Evolutionary conservation across 1,140 invertebrate genomes (phyloP).

Genomic region (Philopotamus ludificatus): DNA sequence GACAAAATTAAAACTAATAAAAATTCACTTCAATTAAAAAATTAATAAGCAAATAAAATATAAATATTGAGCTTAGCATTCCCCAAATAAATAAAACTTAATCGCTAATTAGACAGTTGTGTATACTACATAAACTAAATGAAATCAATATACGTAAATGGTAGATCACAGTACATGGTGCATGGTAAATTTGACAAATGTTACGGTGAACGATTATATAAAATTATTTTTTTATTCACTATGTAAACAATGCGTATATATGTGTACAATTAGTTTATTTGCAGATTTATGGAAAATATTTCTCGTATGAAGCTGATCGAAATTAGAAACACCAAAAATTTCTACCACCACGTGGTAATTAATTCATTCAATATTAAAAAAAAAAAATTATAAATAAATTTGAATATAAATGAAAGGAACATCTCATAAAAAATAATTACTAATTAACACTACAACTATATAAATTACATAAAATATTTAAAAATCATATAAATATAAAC

Average conservation of each 20-base stretch:
- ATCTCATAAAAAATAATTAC: slow-evolving; percentile 22
- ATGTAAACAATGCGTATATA: background rate
- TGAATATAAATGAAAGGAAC: slow-evolving; percentile 23
- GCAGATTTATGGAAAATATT: background rate
- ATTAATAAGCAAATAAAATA: background rate
- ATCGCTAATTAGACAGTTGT: background rate
- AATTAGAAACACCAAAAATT: background rate
- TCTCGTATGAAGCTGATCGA: background rate
- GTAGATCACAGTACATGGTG: slow-evolving; percentile 40
- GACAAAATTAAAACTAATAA: too few species aligned
- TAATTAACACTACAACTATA: slow-evolving; percentile 11
- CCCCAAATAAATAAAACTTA: slow-evolving; percentile 3
- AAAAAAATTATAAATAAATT: slow-evolving; percentile 1
- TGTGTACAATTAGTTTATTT: background rate
- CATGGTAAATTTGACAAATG: slow-evolving; percentile 29
- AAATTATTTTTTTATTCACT: slow-evolving; percentile 6
- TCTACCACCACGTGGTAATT: background rate
- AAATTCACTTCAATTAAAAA: background rate
- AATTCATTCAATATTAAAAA: background rate
- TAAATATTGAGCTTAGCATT: slow-evolving; percentile 10
- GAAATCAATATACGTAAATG: slow-evolving; percentile 29
- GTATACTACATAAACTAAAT: slow-evolving; percentile 5
- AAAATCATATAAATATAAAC: slow-evolving; percentile 3
- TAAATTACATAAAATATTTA: background rate
- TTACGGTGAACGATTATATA: slow-evolving; percentile 9